Percentiles rank a stretch among this genome's conserved stretches.
These are phyloP conservation scores for Melospiza georgiana DNA, from an alignment of 2,113 vertebrate genomes.

Conservation along the genomic window DNA sequence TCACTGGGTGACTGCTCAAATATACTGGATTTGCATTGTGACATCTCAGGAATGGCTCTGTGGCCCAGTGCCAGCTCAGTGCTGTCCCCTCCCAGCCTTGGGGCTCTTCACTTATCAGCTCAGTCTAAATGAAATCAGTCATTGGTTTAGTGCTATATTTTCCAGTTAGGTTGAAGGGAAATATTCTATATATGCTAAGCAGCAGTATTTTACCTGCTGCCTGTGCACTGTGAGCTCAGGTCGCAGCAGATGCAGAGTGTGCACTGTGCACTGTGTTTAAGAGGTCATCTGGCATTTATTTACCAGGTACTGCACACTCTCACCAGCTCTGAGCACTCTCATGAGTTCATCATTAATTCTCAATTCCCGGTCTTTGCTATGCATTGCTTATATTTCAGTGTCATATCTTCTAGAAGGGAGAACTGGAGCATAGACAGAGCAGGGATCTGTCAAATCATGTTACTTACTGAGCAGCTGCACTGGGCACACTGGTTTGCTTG, in stretches of 20 bases:
- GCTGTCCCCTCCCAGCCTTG: not conserved
- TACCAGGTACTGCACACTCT: not conserved
- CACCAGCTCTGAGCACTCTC: not conserved
- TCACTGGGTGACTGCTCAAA: not conserved
- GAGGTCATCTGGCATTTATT: not conserved
- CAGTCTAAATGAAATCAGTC: not conserved
- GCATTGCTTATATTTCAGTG: not conserved
- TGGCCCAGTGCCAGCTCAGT: not conserved
- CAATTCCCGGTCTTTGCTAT: not conserved
- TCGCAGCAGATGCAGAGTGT: not conserved
- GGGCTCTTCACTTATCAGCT: not conserved
- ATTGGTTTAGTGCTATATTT: not conserved
- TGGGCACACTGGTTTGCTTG: constrained; percentile 82
- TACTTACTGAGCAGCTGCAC: constrained; percentile 83
- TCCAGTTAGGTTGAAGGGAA: not conserved
- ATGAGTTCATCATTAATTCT: not conserved
- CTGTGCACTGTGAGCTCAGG: not conserved
- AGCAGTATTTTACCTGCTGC: constrained; percentile 13
- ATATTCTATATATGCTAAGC: not conserved
- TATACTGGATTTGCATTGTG: not conserved
- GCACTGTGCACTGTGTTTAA: not conserved
- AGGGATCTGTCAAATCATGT: not conserved
- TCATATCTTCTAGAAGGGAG: not conserved
- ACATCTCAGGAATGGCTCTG: not conserved
- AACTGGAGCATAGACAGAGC: not conserved